Base-by-base conservation (phyloP, 2,113 vertebrate genomes). In the Peromyscus maniculatus region DNA sequence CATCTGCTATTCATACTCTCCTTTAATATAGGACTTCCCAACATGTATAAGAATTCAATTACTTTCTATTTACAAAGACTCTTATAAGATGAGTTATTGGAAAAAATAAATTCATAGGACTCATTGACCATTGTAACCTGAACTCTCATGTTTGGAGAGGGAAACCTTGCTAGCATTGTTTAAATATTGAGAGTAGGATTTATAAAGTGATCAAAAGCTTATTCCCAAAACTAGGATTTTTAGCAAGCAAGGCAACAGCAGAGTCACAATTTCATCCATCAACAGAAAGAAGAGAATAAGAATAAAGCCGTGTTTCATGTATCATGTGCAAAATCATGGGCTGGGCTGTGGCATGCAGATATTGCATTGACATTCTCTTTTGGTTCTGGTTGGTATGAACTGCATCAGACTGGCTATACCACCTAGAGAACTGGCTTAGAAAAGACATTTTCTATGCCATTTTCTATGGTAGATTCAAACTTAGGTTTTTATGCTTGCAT, bases 11-110 rank as follows among this genome's bases (percentile, higher is more conserved):
- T 84, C 28, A 84, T 1, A 62, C 10, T 39, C 8, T 95, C 10
- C 24, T 74, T 93, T 74, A 52, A 6, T 49, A 6, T 39, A 69
- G 4, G 21, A 92, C 78, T 92, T 33, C 3, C n/a, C 36, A 77
- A 91, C 36, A 71, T 78, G 78, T 87, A 59, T 31, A 83, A 87
- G 26, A 3, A 94, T 52, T 66, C 1, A 93, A 87, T 87, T 89
- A 9, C 4, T 22, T 59, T 74, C 33, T 62, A 72, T 67, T 94
- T 89, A 82, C 11, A 95, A 78, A 91, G 64, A 87, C 13, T 75
- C 66, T 71, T 46, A 62, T 75, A 89, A 91, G 94, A 75, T 69
- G 69, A 52, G n/a, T 46, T 77, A 71, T 59, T 89, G n/a, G 46
- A 77, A 43, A 84, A 82, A 82, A 82, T 19, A 55, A 80, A 72